Evolutionary conservation across 2,888 invertebrate genomes (phyloP).

Genomic region (Drosophila gaucha): DNA sequence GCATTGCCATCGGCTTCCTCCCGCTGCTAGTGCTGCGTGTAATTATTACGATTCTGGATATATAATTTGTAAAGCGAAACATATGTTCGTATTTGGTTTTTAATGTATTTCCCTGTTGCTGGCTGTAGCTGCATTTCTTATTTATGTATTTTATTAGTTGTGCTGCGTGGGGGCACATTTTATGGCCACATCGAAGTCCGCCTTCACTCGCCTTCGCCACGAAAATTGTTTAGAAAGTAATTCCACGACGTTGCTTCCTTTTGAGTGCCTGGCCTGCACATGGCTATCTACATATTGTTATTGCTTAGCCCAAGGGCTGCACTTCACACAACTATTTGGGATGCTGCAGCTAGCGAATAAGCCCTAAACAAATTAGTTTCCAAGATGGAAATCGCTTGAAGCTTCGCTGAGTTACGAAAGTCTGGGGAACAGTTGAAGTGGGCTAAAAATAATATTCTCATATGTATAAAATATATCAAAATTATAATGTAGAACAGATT

Average conservation of each 20-base stretch:
- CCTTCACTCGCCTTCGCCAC: slow-evolving; percentile 14
- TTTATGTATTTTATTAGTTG: slow-evolving; percentile 74
- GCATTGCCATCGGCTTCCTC: slow-evolving; percentile 4
- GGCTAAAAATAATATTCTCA: not conserved
- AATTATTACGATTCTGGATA: slow-evolving; percentile 50
- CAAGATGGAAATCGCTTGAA: not conserved
- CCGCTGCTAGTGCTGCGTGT: slow-evolving; percentile 12
- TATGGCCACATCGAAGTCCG: slow-evolving; percentile 30
- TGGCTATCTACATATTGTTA: slow-evolving; percentile 3
- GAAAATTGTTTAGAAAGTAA: slow-evolving; percentile 64
- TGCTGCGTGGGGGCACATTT: slow-evolving; percentile 47
- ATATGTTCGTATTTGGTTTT: slow-evolving; percentile 76
- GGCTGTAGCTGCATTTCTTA: slow-evolving; percentile 37
- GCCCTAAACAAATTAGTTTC: not conserved
- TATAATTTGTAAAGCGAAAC: slow-evolving; percentile 76
- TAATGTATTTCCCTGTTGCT: slow-evolving; percentile 51
- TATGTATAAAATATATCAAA: not conserved
- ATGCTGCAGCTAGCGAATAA: not conserved
- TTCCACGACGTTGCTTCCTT: slow-evolving; percentile 40
- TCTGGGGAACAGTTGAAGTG: not conserved
- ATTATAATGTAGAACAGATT: too few relatives aligned
- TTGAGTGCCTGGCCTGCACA: slow-evolving; percentile 6
- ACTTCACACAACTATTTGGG: not conserved
- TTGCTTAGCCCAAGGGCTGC: slow-evolving; percentile 1
- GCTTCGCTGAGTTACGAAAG: not conserved